Conservation (phyloP, 2,888 invertebrate genomes). For the Pocota personata region DNA sequence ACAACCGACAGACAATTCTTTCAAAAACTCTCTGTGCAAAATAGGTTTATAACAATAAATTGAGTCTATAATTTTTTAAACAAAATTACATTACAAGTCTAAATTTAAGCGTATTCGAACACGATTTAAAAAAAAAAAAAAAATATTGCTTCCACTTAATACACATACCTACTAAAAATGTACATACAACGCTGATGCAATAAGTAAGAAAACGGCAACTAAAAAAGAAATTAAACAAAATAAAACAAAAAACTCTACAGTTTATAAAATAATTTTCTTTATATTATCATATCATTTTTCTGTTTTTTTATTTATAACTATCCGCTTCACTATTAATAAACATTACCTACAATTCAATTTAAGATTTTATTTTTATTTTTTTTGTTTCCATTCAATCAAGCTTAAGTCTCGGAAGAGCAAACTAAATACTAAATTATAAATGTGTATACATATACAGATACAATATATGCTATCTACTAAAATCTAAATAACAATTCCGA, state of each 20-base stretch:
- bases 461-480: slow-evolving; percentile 47
- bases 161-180: neutral
- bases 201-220: neutral
- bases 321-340: slow-evolving; percentile 54
- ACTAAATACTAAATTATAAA: slow-evolving; percentile 55
- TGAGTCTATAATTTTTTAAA: neutral
- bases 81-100: neutral
- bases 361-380: slow-evolving; percentile 21
- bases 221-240: slow-evolving; percentile 6
- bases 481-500: slow-evolving; percentile 71
- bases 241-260: slow-evolving; percentile 61
- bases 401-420: slow-evolving; percentile 70
- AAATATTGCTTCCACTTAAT: slow-evolving; percentile 16
- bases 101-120: slow-evolving; percentile 1
- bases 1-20: too few species aligned
- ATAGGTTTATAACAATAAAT: too few species aligned
- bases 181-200: neutral
- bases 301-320: slow-evolving; percentile 51
- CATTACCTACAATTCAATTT: slow-evolving; percentile 63
- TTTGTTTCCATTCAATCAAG: slow-evolving; percentile 50
- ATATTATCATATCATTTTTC: slow-evolving; percentile 63
- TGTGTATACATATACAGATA: slow-evolving; percentile 59
- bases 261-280: slow-evolving; percentile 71
- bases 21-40: too few species aligned
- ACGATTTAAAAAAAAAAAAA: neutral